Conservation (phyloP, 2,888 invertebrate species). For the Enchytraeus crypticus region DNA sequence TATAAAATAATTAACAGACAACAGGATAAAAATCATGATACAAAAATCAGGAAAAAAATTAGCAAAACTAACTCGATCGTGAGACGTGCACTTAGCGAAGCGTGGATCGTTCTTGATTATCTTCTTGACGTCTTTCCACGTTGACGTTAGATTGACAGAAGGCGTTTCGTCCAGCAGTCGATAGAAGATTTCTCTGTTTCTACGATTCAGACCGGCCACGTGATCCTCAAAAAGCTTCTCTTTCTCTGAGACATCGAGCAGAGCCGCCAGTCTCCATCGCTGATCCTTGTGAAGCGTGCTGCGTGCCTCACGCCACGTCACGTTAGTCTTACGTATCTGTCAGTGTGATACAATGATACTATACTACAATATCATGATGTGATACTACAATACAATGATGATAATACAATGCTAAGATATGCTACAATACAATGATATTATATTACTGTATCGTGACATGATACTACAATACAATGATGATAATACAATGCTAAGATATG, state of each 20-base stretch:
- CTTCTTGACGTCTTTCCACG: slow-evolving; percentile 58
- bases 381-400: too few relatives aligned
- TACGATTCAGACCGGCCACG: slow-evolving; percentile 69
- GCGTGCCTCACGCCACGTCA: slow-evolving; percentile 91
- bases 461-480: too few relatives aligned
- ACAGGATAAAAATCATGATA: too few relatives aligned
- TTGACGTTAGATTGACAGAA: slow-evolving; percentile 66
- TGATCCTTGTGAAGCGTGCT: slow-evolving; percentile 87
- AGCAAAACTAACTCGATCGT: slow-evolving; percentile 61
- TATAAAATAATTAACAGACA: too few relatives aligned
- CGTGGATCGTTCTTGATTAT: slow-evolving; percentile 78
- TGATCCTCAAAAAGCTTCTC: slow-evolving; percentile 88
- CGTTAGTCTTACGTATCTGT: slow-evolving; percentile 66
- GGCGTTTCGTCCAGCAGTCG: slow-evolving; percentile 42
- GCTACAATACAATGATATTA: too few relatives aligned
- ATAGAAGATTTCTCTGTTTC: slow-evolving; percentile 78
- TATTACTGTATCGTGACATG: too few relatives aligned
- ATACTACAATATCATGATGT: too few relatives aligned
- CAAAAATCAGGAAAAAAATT: too few relatives aligned
- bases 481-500: too few relatives aligned
- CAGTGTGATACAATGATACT: too few relatives aligned
- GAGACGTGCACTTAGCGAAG: slow-evolving; percentile 73
- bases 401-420: too few relatives aligned
- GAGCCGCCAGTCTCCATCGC: slow-evolving; percentile 80
- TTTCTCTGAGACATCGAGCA: slow-evolving; percentile 74